phyloP scores from a whole-genome alignment of 2,797 vertebrate genomes.

The Hozukius guyotensis region DNA sequence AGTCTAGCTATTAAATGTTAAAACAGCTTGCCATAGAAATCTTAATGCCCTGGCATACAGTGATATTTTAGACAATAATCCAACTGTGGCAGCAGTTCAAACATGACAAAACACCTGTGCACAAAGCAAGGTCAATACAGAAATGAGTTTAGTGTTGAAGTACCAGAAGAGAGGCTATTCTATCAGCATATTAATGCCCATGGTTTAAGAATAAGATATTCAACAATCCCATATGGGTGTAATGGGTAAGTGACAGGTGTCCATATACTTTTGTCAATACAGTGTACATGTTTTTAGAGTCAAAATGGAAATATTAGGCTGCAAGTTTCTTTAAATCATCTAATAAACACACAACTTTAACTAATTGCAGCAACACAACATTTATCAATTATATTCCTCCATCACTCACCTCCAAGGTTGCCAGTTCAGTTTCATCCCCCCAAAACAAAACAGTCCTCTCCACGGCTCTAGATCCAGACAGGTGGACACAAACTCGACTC shows the following conservation, averaged over 20 bases:
- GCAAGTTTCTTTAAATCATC: neutral
- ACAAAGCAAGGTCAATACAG: neutral
- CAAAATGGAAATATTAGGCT: neutral
- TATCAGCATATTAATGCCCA: neutral
- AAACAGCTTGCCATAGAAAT: too few relatives aligned
- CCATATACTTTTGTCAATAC: neutral
- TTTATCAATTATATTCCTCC: rapidly evolving
- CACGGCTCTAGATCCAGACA: neutral
- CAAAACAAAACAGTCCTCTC: too few relatives aligned
- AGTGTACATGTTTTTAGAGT: neutral
- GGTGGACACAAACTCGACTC: rapidly evolving
- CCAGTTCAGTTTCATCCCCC: neutral
- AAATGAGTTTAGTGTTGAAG: neutral
- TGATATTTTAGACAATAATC: neutral
- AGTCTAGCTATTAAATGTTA: too few relatives aligned
- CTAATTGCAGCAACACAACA: neutral
- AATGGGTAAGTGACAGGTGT: neutral
- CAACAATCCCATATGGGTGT: neutral
- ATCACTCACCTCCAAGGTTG: neutral
- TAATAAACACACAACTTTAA: neutral
- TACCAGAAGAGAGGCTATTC: neutral
- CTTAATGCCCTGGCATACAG: neutral
- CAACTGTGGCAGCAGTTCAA: neutral
- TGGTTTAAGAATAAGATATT: neutral
- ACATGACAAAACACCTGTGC: neutral